Percentiles rank a stretch among this genome's conserved stretches.
phyloP scores from a whole-genome alignment of 2,888 invertebrate species.

The Thymelicus lineola region DNA sequence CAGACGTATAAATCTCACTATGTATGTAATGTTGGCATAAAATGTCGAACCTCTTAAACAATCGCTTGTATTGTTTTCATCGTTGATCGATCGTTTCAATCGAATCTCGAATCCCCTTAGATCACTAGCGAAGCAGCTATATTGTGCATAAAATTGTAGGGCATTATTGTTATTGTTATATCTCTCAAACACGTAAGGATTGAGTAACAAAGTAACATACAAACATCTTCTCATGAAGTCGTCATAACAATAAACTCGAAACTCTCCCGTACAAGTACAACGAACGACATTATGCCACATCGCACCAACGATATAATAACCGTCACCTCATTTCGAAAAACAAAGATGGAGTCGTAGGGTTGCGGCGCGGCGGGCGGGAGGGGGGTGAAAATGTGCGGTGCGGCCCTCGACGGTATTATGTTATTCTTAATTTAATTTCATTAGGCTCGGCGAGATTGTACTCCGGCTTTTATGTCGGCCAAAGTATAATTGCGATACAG shows the following conservation, averaged over 20 bases:
- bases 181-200: no score
- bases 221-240: background rate
- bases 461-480: slow-evolving; percentile 50
- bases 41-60: no score
- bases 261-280: background rate
- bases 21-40: no score
- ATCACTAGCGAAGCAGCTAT: no score
- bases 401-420: slow-evolving; percentile 59
- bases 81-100: no score
- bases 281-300: slow-evolving; percentile 20
- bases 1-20: no score
- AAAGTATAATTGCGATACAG: slow-evolving; percentile 47
- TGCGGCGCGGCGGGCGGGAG: slow-evolving; percentile 39
- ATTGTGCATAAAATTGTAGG: no score
- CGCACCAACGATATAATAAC: slow-evolving; percentile 35
- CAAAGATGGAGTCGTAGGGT: slow-evolving; percentile 39
- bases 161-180: no score
- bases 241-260: slow-evolving; percentile 1
- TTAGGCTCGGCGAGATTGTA: slow-evolving; percentile 71
- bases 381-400: slow-evolving; percentile 46
- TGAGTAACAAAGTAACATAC: slow-evolving; percentile 2
- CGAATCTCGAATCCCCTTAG: no score
- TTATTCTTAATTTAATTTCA: slow-evolving; percentile 82
- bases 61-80: no score
- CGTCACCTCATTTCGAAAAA: slow-evolving; percentile 40